These are phyloP conservation scores for Parelbella ahira DNA, from an alignment of 2,888 invertebrate species.

Conservation along the genomic window DNA sequence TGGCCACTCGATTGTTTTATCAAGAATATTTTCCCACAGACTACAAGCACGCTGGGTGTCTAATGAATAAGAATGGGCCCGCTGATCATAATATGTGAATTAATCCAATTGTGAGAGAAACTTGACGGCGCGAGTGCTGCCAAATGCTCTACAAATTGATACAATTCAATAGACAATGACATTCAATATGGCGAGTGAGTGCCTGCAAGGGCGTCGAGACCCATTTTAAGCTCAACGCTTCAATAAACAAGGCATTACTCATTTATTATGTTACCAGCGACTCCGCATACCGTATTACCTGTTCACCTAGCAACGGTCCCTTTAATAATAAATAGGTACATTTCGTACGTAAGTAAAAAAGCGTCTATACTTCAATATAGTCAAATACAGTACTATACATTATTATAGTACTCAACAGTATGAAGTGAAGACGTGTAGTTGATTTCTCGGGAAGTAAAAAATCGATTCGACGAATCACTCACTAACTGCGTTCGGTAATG, in stretches of 20 bases:
- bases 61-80: slow-evolving; percentile 19
- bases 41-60: no score
- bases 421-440: no score
- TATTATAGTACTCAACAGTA: no score
- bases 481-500: not conserved
- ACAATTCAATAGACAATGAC: slow-evolving; percentile 47
- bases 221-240: slow-evolving; percentile 35
- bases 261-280: slow-evolving; percentile 29
- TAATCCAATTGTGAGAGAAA: slow-evolving; percentile 27
- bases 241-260: slow-evolving; percentile 31
- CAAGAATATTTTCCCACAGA: slow-evolving; percentile 9
- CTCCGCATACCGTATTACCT: slow-evolving; percentile 13
- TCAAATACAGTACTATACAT: no score
- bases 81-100: slow-evolving; percentile 23
- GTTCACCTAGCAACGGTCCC: slow-evolving; percentile 4
- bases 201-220: slow-evolving; percentile 41
- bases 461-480: not conserved
- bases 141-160: slow-evolving; percentile 41
- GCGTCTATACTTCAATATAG: no score
- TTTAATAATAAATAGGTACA: not conserved
- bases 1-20: not conserved
- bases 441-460: no score
- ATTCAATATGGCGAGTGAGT: slow-evolving; percentile 43
- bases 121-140: slow-evolving; percentile 26
- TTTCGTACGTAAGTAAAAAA: no score